phyloP scores from a whole-genome alignment of 1,140 invertebrate genomes.

The Drosophila bocki region DNA sequence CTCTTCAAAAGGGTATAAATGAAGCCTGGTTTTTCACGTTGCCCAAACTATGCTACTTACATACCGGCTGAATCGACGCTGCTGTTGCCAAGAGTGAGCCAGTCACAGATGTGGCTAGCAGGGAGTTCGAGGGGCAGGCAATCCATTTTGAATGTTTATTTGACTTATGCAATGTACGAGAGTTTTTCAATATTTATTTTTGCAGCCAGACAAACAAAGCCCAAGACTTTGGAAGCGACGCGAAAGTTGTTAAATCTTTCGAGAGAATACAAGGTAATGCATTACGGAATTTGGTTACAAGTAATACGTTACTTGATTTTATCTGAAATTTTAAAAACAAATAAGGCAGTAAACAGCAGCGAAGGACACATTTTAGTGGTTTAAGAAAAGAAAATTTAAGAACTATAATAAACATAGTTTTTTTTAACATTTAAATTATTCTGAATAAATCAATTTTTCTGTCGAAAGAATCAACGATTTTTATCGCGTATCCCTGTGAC shows the following conservation, averaged over 20 bases:
- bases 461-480: constrained; percentile 5
- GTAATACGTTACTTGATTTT: neutral
- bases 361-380: no score
- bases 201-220: constrained; percentile 21
- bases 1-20: constrained; percentile 9
- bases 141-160: constrained; percentile 49
- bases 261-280: constrained; percentile 1
- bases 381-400: no score
- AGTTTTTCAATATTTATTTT: constrained; percentile 41
- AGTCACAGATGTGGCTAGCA: constrained; percentile 6
- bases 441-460: neutral
- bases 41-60: constrained; percentile 26
- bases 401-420: no score
- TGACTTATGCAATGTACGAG: constrained; percentile 66
- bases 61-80: constrained; percentile 35
- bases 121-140: constrained; percentile 9
- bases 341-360: no score
- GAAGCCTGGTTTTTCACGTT: constrained; percentile 63
- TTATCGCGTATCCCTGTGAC: constrained; percentile 14
- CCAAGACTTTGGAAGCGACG: neutral
- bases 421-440: neutral
- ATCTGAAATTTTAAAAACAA: neutral
- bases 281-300: neutral
- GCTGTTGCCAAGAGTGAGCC: constrained; percentile 58
- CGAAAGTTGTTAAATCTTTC: constrained; percentile 25